These are phyloP conservation scores for Polydrusus pterygomalis DNA, from an alignment of 2,888 invertebrate species.

Conservation along the genomic window DNA sequence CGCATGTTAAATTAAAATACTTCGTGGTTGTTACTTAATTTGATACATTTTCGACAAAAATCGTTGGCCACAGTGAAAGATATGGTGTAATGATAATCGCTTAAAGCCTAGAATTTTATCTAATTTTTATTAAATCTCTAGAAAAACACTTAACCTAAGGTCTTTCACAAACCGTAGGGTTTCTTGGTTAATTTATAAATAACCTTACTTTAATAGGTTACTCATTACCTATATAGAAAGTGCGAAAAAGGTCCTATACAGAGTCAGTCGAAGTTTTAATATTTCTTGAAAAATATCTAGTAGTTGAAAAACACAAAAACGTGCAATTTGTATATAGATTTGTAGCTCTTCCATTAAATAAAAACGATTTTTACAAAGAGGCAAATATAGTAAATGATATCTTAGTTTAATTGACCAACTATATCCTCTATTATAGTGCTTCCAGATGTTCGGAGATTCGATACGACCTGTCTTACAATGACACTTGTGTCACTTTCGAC, in stretches of 20 bases:
- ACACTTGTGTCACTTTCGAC: no score
- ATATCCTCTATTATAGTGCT: no score
- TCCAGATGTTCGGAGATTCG: no score
- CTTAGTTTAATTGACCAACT: no score
- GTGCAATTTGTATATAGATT: no score
- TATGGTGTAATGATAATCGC: conserved; percentile 15
- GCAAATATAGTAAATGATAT: no score
- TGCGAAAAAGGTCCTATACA: conserved; percentile 1
- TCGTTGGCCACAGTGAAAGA: background rate
- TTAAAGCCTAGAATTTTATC: conserved; percentile 5
- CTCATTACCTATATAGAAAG: background rate
- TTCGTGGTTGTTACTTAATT: background rate
- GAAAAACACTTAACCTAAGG: conserved; percentile 16
- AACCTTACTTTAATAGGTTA: background rate
- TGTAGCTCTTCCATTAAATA: no score
- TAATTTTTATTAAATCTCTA: conserved; percentile 19
- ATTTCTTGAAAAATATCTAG: background rate
- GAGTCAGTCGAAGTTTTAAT: background rate
- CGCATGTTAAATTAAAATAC: no score
- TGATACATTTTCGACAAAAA: background rate
- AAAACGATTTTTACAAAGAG: no score
- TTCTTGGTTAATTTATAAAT: background rate
- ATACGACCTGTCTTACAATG: no score
- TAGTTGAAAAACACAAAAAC: background rate
- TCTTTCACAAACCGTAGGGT: conserved; percentile 17